phyloP scores from a whole-genome alignment of 2,888 invertebrate species.

The Chymomyza fuscimana region DNA sequence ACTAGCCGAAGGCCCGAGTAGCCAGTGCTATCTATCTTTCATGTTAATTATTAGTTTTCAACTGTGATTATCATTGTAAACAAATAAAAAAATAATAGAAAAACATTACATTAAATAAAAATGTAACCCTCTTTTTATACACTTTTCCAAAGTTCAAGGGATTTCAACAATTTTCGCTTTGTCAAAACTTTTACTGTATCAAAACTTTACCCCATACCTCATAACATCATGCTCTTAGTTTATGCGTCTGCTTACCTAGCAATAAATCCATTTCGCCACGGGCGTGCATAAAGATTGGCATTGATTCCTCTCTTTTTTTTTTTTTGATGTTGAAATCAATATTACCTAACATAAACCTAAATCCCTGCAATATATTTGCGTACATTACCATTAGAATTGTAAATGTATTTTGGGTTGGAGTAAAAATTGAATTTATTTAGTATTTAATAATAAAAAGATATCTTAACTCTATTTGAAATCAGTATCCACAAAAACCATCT shows the following conservation, averaged over 20 bases:
- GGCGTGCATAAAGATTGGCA: conserved; percentile 14
- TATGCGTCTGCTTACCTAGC: not conserved
- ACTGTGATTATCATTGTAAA: no score
- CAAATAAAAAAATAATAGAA: no score
- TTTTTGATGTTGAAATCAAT: conserved; percentile 30
- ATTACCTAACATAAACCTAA: not conserved
- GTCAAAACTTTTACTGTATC: no score
- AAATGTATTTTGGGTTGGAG: conserved; percentile 23
- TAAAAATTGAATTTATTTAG: not conserved
- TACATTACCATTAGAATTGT: conserved; percentile 50
- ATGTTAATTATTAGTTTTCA: no score
- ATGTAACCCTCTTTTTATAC: no score
- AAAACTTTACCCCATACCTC: no score
- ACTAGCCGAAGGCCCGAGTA: no score
- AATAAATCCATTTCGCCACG: not conserved
- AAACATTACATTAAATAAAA: no score
- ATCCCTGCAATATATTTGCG: conserved; percentile 4
- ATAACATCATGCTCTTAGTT: no score
- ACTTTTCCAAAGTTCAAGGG: no score
- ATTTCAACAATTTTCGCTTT: no score
- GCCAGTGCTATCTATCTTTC: no score
- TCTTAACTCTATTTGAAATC: not conserved
- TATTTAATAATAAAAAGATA: not conserved
- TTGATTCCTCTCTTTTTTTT: conserved; percentile 2
- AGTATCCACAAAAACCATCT: not conserved